Base-by-base conservation (phyloP, 2,888 invertebrate genomes). In the Eupithecia vulgata region DNA sequence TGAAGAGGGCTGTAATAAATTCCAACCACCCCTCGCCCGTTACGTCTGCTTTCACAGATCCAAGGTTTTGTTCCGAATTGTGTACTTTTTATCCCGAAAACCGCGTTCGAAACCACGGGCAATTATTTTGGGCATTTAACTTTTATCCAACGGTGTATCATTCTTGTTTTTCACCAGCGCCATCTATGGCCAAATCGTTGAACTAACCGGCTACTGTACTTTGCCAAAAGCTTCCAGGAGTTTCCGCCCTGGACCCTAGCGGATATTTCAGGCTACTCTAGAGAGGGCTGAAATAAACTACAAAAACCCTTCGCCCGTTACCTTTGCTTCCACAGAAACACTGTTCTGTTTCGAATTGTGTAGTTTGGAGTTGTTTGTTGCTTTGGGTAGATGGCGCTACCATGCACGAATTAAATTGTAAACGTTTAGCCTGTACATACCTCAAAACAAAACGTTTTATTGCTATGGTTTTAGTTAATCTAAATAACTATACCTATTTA, bases 351-450 rank as follows among this genome's bases (percentile, higher is more conserved):
- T 3, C 30, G 30, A 52, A 21, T 7, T 30, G 25, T 15, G 17
- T 61, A 17, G 61, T 8, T 34, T 17, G 4, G 34, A 25, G 10
- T 57, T 34, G n/a, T 21, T 4, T 52, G 21, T 52, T 21, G 21
- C 21, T 52, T 52, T 52, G 48, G 52, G 4, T 59, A 68, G 68
- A 68, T 68, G 68, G 59, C 61, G 61, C 59, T 61, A 34, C 34
- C 5, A 68, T 68, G 30, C 17, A 34, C 21, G 10, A 40, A 67
- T 17, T 30, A 66, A 5, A 30, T 17, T 15, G n/a, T n/a, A n/a
- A n/a, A n/a, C n/a, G n/a, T n/a, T 48, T n/a, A 48, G 7, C n/a
- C 17, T n/a, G 8, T 3, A 17, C 5, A n/a, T n/a, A n/a, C n/a
- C 1, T 0, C 17, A 45, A 45, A 17, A 17, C 45, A 45, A 45